Conservation (phyloP, 92 coral and sea anemone genomes). For the Siderastrea radians region DNA sequence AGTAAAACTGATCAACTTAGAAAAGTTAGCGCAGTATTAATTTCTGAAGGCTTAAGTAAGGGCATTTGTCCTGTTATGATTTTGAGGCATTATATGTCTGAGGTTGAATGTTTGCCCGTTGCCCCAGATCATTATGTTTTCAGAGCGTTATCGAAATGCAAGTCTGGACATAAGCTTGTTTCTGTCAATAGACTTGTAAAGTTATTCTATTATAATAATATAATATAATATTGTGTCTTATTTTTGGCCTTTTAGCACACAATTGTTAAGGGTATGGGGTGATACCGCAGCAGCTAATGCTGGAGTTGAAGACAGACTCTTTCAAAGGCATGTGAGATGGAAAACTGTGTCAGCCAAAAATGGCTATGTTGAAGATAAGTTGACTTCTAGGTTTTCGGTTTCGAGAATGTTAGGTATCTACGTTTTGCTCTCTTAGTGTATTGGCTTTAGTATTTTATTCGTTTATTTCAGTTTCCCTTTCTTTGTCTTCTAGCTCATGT, state of each 20-base stretch:
- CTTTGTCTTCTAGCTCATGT: too few relatives aligned
- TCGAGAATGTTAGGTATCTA: too few relatives aligned
- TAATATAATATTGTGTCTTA: constrained; percentile 59
- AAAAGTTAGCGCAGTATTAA: constrained; percentile 36
- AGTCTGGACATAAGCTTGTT: constrained; percentile 49
- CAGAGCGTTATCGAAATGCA: constrained; percentile 44
- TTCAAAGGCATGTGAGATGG: too few relatives aligned
- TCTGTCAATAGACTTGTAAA: constrained; percentile 36
- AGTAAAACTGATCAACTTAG: constrained; percentile 54
- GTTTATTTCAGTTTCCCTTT: too few relatives aligned
- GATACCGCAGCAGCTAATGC: constrained; percentile 10
- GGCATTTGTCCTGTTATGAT: constrained; percentile 48
- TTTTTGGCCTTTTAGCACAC: constrained; percentile 48
- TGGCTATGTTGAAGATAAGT: too few relatives aligned
- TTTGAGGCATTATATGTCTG: constrained; percentile 24
- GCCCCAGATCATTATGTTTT: neutral
- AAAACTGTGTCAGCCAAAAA: too few relatives aligned
- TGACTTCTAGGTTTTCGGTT: too few relatives aligned
- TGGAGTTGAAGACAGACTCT: too few relatives aligned
- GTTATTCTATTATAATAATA: constrained; percentile 59
- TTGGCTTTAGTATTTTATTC: too few relatives aligned
- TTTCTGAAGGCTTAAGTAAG: constrained; percentile 41
- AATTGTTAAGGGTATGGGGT: constrained; percentile 57
- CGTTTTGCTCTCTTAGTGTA: too few relatives aligned
- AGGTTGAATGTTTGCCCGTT: constrained; percentile 5